These are phyloP conservation scores for Himalopsyche japonica DNA, from an alignment of 2,888 invertebrate species.

Conservation along the genomic window DNA sequence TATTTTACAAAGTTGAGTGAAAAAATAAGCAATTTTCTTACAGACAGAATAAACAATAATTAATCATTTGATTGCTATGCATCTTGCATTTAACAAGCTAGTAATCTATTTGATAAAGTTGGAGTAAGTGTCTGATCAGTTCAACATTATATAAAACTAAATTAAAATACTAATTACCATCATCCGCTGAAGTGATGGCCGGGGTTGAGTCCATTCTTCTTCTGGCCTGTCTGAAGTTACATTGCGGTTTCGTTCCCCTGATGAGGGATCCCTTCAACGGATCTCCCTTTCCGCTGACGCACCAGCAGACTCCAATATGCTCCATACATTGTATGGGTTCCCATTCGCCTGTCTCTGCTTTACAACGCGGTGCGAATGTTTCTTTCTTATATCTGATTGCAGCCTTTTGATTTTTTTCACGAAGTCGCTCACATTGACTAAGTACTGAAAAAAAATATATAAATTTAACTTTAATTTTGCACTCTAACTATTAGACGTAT, in stretches of 20 bases:
- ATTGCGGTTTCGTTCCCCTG: conserved; percentile 73
- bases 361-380: conserved; percentile 78
- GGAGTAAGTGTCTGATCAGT: no score
- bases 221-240: conserved; percentile 80
- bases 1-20: no score
- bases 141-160: background rate
- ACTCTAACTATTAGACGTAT: no score
- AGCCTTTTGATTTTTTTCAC: conserved; percentile 76
- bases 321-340: conserved; percentile 79
- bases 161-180: conserved; percentile 40
- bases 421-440: conserved; percentile 78
- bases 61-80: no score
- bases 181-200: conserved; percentile 42
- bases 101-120: no score
- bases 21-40: no score
- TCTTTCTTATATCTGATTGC: conserved; percentile 73
- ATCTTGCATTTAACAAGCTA: no score
- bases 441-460: conserved; percentile 59
- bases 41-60: no score
- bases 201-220: conserved; percentile 52
- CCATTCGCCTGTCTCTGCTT: conserved; percentile 74
- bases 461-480: no score
- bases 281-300: conserved; percentile 80
- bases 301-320: conserved; percentile 79
- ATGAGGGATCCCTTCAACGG: conserved; percentile 80